Percentiles rank a stretch among this genome's conserved stretches.
Evolutionary conservation across 2,113 vertebrate species (phyloP).

Genomic region (Rhinolophus ferrumequinum): DNA sequence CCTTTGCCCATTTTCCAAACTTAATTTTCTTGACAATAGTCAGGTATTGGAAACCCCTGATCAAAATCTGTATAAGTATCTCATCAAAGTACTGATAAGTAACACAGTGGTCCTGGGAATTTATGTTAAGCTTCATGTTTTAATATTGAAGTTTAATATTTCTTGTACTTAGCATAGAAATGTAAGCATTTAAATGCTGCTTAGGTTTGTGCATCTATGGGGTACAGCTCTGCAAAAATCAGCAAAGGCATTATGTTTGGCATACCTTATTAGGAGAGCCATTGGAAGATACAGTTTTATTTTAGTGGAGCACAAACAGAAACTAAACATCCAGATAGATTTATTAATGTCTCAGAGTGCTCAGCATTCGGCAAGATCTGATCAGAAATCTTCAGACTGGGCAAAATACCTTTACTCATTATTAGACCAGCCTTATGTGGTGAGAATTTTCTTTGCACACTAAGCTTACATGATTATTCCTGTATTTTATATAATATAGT

Average conservation of each 20-base stretch:
- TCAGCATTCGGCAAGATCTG: background rate
- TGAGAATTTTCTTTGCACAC: background rate
- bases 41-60: background rate
- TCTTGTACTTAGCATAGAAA: background rate
- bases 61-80: background rate
- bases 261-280: background rate
- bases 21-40: background rate
- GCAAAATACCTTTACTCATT: background rate
- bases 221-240: background rate
- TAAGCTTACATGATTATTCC: background rate
- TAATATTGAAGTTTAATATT: background rate
- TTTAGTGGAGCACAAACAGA: background rate
- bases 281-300: background rate
- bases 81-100: background rate
- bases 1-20: background rate
- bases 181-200: background rate
- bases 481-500: background rate
- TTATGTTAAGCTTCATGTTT: background rate
- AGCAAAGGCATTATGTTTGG: background rate
- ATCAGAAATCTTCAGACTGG: background rate
- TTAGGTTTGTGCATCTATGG: background rate
- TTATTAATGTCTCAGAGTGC: background rate
- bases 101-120: too few species aligned
- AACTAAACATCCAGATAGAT: background rate
- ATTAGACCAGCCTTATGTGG: background rate